phyloP scores from a whole-genome alignment of 2,888 invertebrate species.

The Apomyelois bistriatella region DNA sequence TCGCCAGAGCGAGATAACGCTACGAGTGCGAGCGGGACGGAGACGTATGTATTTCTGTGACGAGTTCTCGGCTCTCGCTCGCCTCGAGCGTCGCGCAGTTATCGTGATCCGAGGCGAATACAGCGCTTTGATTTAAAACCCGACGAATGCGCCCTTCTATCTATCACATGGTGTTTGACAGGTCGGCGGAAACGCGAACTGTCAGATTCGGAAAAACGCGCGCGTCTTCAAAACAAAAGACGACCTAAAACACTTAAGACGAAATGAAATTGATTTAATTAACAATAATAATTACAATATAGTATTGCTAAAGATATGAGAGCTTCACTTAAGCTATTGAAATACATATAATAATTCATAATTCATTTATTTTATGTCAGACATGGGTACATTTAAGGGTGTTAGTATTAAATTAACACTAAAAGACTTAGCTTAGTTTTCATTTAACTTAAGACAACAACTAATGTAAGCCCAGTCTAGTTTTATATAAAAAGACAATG shows the following conservation, averaged over 20 bases:
- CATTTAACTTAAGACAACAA: not conserved
- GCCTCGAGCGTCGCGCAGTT: conserved; percentile 70
- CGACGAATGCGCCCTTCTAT: conserved; percentile 77
- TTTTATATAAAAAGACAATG: not conserved
- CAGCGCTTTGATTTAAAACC: conserved; percentile 78
- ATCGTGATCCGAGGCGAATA: conserved; percentile 67
- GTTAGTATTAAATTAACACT: no score
- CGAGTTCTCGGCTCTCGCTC: conserved; percentile 71
- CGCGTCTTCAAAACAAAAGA: conserved; percentile 36
- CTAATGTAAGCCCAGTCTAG: no score
- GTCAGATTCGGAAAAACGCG: conserved; percentile 75
- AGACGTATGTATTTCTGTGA: conserved; percentile 71
- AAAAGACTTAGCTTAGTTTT: no score
- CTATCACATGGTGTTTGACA: conserved; percentile 80
- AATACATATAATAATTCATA: no score
- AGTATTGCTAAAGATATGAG: not conserved
- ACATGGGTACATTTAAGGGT: no score
- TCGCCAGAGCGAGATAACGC: conserved; percentile 55
- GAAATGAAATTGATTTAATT: conserved; percentile 2
- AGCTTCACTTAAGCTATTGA: not conserved
- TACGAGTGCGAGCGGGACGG: conserved; percentile 50
- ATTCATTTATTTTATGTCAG: no score
- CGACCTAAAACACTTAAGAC: conserved; percentile 18
- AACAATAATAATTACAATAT: not conserved
- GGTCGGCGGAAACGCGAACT: conserved; percentile 72